Evolutionary conservation across 1,140 invertebrate genomes (phyloP).

Genomic region (Musca domestica): DNA sequence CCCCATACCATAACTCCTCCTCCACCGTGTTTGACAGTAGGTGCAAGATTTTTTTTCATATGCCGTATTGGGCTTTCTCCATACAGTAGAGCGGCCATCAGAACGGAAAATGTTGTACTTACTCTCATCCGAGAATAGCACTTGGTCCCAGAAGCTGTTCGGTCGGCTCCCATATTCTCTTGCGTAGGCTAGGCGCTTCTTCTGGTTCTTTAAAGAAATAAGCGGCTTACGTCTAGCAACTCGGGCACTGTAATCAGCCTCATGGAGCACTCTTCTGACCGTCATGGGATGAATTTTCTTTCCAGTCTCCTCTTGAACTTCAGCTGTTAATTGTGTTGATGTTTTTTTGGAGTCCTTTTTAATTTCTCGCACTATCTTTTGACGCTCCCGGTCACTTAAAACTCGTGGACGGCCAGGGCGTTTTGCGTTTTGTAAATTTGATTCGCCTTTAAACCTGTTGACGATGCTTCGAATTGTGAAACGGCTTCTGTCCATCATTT

Average conservation of each 20-base stretch:
- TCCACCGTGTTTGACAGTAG: constrained; percentile 23
- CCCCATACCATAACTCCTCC: too few species aligned
- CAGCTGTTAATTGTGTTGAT: not conserved
- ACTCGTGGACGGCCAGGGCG: not conserved
- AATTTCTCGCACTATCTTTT: not conserved
- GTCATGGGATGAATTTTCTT: not conserved
- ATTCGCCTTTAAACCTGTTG: constrained; percentile 7
- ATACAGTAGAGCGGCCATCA: constrained; percentile 1
- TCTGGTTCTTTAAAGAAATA: constrained; percentile 1
- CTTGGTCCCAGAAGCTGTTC: constrained; percentile 12
- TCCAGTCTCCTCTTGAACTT: too few species aligned
- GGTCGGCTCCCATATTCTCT: not conserved
- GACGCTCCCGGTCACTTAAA: not conserved
- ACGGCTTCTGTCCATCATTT: too few species aligned
- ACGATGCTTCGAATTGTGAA: too few species aligned
- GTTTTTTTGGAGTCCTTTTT: constrained; percentile 11
- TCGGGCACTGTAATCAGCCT: constrained; percentile 1
- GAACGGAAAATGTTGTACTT: too few species aligned
- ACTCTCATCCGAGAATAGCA: too few species aligned
- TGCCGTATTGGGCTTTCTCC: constrained; percentile 16
- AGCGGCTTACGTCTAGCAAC: constrained; percentile 19
- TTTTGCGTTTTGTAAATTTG: constrained; percentile 11
- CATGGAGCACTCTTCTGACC: not conserved
- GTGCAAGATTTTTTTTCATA: too few species aligned
- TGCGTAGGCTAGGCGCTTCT: constrained; percentile 6